Evolutionary conservation across 2,797 vertebrate species (phyloP), one percentile per base, ranked within the genome.

Genomic region (Acanthopagrus latus): DNA sequence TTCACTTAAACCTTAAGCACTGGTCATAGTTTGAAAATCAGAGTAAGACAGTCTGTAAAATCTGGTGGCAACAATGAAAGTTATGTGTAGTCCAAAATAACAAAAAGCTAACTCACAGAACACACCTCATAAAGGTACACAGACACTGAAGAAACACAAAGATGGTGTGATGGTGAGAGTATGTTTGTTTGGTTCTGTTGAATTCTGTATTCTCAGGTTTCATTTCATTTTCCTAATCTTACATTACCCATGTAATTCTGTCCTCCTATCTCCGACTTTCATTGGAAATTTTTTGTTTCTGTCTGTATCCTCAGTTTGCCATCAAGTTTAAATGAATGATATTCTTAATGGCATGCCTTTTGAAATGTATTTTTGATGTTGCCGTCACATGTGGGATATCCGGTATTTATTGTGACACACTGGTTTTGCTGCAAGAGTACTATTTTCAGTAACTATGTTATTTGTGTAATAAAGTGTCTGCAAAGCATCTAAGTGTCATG

Each of bases 381-480:
- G 88, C 91, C 92, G 94, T 95, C 93, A 95, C 92, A 89, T 94
- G 95, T 91, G 93, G 90, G 95, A 94, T 89, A 94, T 97, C 94
- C 95, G 95, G 97, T 98, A 97, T 98, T 97, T 97, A 94, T 94
- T 95, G 94, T 96, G 90, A 94, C 86, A 93, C 93, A 97, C 95
- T 93, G 96, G 97, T 97, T 97, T 97, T 95, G 96, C 96, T 97
- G 97, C 97, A 97, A 98, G 96, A 98, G 97, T 95, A 98, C 97
- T 98, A 99, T 99, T 99, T 99, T 99, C 96, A 95, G 96, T 97
- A 98, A 96, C 93, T 96, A 97, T 97, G 97, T 97, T 98, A 97
- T 99, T 99, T 99, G 97, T 99, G 98, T 98, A 99, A 99, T 99
- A 99, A 99, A 99, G 98, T 99, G 97, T 98, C 96, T 96, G 96